Conservation (phyloP, 2,888 invertebrate species). For the Archips xylosteana region DNA sequence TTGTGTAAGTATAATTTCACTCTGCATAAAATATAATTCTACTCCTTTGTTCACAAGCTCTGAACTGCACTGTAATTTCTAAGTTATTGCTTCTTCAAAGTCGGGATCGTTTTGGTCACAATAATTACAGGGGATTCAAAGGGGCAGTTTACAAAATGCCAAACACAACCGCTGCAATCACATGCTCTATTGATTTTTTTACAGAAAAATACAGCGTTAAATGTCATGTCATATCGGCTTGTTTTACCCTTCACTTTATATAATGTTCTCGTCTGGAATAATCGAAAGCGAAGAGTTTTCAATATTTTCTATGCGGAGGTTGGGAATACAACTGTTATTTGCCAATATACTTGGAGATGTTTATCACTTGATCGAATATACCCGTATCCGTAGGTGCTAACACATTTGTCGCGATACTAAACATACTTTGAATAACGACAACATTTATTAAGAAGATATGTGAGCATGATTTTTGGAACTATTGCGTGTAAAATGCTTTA, state of each 20-base stretch:
- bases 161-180: constrained; percentile 23
- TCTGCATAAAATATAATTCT: constrained; percentile 4
- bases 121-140: constrained; percentile 32
- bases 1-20: neutral
- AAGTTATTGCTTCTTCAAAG: constrained; percentile 9
- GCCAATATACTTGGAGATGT: neutral
- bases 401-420: neutral
- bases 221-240: neutral
- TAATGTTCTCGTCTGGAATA: neutral
- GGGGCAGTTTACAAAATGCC: constrained; percentile 9
- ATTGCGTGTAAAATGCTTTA: neutral
- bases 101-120: constrained; percentile 20
- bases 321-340: neutral
- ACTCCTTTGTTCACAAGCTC: constrained; percentile 7
- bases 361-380: constrained; percentile 20
- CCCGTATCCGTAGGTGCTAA: constrained; percentile 13
- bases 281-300: neutral
- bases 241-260: neutral
- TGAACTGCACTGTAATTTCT: constrained; percentile 34
- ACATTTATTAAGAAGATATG: neutral
- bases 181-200: constrained; percentile 25
- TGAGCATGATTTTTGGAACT: neutral
- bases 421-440: neutral
- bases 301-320: neutral
- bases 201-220: neutral